Evolutionary conservation across 2,888 invertebrate genomes (phyloP).

Genomic region (Loripinus fragilis): DNA sequence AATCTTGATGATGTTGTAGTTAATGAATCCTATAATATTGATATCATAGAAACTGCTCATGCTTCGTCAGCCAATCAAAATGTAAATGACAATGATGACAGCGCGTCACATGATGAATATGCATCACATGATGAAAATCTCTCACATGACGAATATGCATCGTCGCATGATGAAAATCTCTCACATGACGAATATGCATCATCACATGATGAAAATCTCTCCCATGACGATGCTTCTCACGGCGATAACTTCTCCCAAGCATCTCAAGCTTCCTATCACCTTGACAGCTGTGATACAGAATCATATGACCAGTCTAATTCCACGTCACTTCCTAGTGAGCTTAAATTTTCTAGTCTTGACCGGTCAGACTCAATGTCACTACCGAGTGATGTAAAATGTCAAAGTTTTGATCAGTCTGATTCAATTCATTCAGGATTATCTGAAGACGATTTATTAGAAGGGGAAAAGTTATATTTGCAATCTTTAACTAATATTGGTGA

Average conservation of each 20-base stretch:
- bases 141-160: too few species aligned
- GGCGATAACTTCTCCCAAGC: constrained; percentile 13
- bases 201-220: constrained; percentile 4
- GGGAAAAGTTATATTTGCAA: constrained; percentile 54
- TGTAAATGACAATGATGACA: constrained; percentile 81
- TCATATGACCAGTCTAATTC: constrained; percentile 50
- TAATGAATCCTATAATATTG: constrained; percentile 56
- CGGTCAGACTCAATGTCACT: constrained; percentile 53
- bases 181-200: constrained; percentile 39
- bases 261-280: constrained; percentile 42
- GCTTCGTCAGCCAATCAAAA: constrained; percentile 81
- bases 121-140: constrained; percentile 12
- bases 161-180: constrained; percentile 75
- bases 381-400: constrained; percentile 52
- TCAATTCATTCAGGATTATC: constrained; percentile 56
- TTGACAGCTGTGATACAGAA: constrained; percentile 54
- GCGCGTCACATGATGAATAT: constrained; percentile 48
- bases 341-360: constrained; percentile 54
- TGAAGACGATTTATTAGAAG: constrained; percentile 51
- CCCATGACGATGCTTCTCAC: constrained; percentile 8
- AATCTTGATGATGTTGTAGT: constrained; percentile 61
- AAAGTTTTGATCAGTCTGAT: constrained; percentile 55
- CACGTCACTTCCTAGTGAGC: constrained; percentile 60
- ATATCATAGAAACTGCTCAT: constrained; percentile 64
- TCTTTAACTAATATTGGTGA: constrained; percentile 53